phyloP scores from a whole-genome alignment of 2,888 invertebrate genomes.

The Limenitis camilla region DNA sequence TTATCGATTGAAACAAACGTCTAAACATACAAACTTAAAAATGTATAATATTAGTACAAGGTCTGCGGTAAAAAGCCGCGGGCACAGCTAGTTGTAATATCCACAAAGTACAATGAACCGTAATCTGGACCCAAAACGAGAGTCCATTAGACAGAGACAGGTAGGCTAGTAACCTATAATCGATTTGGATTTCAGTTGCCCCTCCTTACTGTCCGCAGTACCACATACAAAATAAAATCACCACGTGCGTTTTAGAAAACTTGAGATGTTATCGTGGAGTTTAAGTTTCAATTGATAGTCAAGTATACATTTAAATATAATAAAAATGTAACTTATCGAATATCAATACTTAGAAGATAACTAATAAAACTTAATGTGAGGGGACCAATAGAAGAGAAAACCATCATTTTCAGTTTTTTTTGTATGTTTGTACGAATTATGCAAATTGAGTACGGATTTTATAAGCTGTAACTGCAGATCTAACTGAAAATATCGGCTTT shows the following conservation, averaged over 20 bases:
- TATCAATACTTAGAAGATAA: no score
- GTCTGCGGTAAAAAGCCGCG: slow-evolving; percentile 14
- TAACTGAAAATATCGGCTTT: no score
- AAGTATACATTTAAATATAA: neutral
- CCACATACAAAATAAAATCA: slow-evolving; percentile 26
- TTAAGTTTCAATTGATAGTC: neutral
- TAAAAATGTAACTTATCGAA: no score
- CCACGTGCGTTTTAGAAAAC: slow-evolving; percentile 2
- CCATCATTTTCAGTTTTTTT: no score
- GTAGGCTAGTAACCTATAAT: slow-evolving; percentile 55
- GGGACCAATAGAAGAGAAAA: no score
- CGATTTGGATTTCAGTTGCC: slow-evolving; percentile 65
- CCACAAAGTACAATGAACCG: slow-evolving; percentile 62
- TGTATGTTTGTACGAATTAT: no score
- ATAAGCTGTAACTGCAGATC: no score
- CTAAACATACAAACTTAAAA: slow-evolving; percentile 1
- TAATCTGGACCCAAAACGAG: slow-evolving; percentile 57
- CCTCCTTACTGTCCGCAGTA: slow-evolving; percentile 44
- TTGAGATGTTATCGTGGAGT: neutral
- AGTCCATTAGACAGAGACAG: slow-evolving; percentile 65
- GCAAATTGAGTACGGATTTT: no score
- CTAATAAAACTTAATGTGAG: no score
- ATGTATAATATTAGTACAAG: slow-evolving; percentile 2
- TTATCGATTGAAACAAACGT: no score
- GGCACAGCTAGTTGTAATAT: slow-evolving; percentile 22